Percentiles rank a stretch among this genome's conserved stretches.
These are phyloP conservation scores for Ischnus inquisitorius DNA, from an alignment of 2,888 invertebrate species.

Conservation along the genomic window DNA sequence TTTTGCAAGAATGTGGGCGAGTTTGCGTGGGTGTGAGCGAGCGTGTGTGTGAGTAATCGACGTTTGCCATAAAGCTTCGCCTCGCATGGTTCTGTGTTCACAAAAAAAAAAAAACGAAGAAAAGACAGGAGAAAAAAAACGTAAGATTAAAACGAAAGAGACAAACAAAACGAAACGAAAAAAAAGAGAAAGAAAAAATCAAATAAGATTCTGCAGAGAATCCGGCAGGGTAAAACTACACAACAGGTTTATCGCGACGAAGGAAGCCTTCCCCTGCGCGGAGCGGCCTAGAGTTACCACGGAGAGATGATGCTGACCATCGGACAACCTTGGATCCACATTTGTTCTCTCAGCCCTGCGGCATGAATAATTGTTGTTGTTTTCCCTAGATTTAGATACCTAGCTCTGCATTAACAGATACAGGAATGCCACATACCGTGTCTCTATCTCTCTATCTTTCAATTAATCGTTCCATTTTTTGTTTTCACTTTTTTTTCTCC, in stretches of 20 bases:
- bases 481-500: conserved; percentile 68
- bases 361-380: conserved; percentile 85
- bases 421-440: conserved; percentile 83
- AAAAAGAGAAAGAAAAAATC: conserved; percentile 39
- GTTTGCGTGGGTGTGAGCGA: conserved; percentile 74
- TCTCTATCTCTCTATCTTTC: conserved; percentile 71
- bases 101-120: conserved; percentile 76
- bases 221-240: conserved; percentile 48
- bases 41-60: conserved; percentile 82
- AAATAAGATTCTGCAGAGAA: conserved; percentile 40
- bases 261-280: not conserved
- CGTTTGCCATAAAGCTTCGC: conserved; percentile 85
- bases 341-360: conserved; percentile 80
- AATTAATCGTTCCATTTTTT: conserved; percentile 65
- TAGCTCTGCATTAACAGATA: conserved; percentile 85
- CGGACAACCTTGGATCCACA: conserved; percentile 53
- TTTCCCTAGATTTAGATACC: conserved; percentile 83
- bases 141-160: conserved; percentile 32
- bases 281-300: conserved; percentile 18
- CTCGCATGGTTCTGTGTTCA: conserved; percentile 85
- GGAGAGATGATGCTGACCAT: conserved; percentile 46
- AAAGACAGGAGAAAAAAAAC: conserved; percentile 62
- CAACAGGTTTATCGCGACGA: conserved; percentile 60
- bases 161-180: conserved; percentile 38
- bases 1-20: conserved; percentile 71